These are phyloP conservation scores for Pachycephala philippinensis DNA, from an alignment of 2,113 vertebrate species.

Conservation along the genomic window DNA sequence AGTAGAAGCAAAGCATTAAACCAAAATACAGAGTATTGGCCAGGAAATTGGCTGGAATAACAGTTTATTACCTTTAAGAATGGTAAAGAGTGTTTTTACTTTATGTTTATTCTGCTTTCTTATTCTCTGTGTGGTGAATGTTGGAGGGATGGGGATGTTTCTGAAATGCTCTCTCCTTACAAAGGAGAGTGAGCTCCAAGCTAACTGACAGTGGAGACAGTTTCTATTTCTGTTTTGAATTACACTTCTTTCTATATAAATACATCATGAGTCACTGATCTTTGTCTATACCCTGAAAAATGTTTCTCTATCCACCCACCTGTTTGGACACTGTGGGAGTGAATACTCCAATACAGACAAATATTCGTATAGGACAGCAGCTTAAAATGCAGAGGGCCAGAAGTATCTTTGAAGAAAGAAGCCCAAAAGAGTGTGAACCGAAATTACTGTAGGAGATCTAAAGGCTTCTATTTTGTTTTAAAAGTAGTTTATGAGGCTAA, in stretches of 20 bases:
- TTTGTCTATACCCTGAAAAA: neutral
- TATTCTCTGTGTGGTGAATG: neutral
- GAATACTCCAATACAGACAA: neutral
- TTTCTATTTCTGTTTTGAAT: neutral
- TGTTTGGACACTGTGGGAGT: neutral
- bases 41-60: neutral
- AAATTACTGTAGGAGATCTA: neutral
- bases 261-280: neutral
- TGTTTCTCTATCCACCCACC: rapidly evolving
- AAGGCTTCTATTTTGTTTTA: neutral
- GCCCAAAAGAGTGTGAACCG: neutral
- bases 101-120: neutral
- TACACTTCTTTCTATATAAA: neutral
- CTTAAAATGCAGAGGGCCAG: neutral
- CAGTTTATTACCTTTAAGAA: neutral
- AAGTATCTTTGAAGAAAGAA: neutral
- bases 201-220: neutral
- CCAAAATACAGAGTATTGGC: neutral
- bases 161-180: neutral
- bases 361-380: neutral
- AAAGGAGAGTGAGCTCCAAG: neutral
- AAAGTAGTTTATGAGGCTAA: neutral
- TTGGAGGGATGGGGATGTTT: neutral
- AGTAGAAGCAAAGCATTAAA: neutral
- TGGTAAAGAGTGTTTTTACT: neutral